These are phyloP conservation scores for Cantharis flavilabris DNA, from an alignment of 2,888 invertebrate species.

Conservation along the genomic window DNA sequence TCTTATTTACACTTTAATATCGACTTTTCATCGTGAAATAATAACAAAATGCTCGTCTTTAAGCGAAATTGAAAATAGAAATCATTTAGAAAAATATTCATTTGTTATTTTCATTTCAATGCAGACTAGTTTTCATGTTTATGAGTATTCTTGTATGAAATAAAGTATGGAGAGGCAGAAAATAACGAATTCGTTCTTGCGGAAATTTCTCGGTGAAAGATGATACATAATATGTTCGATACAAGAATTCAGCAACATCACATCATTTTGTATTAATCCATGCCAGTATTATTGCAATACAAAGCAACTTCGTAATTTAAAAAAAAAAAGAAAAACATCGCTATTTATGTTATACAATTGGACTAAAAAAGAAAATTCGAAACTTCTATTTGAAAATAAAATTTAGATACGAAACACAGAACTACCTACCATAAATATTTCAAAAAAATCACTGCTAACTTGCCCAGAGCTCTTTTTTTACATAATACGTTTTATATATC, in stretches of 20 bases:
- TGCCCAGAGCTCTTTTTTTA: conserved; percentile 19
- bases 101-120: background rate
- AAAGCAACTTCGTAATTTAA: background rate
- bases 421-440: conserved; percentile 11
- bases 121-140: background rate
- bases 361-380: background rate
- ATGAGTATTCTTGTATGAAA: background rate
- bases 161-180: background rate
- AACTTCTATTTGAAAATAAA: conserved; percentile 6
- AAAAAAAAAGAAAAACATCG: background rate
- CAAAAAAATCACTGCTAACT: conserved; percentile 24
- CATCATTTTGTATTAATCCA: background rate
- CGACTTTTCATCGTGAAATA: conserved; percentile 4
- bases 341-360: background rate
- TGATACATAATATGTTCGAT: background rate
- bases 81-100: background rate
- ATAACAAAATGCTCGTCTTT: background rate
- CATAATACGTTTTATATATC: conserved; percentile 29
- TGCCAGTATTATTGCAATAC: background rate
- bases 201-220: background rate
- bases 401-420: conserved; percentile 17
- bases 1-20: conserved; percentile 9
- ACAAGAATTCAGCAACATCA: background rate
- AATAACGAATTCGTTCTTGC: background rate
- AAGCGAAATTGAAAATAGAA: conserved; percentile 12